Conservation (phyloP, 2,797 vertebrate species). For the Pitangus sulphuratus region DNA sequence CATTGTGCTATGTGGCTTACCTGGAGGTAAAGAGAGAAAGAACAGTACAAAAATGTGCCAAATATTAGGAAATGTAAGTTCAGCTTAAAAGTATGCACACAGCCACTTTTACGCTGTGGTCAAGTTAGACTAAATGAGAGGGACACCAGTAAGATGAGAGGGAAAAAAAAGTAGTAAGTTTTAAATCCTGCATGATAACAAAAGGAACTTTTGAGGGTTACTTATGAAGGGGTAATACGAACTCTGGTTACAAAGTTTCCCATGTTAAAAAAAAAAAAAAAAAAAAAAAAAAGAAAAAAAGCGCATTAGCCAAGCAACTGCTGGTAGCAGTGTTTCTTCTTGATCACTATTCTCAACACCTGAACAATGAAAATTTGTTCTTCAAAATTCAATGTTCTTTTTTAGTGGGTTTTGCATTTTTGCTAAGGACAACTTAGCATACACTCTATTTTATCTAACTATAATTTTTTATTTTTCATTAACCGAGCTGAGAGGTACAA, state of each 20-base stretch:
- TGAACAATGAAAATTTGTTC: not conserved
- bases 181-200: not conserved
- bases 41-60: not conserved
- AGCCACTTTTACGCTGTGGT: not conserved
- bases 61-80: not conserved
- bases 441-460: not conserved
- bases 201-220: not conserved
- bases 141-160: not conserved
- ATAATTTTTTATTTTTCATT: not conserved
- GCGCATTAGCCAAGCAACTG: not conserved
- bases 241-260: not conserved
- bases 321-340: not conserved
- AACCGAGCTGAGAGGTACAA: not conserved
- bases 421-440: not conserved
- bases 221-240: not conserved
- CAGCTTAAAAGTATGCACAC: not conserved
- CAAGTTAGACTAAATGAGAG: not conserved
- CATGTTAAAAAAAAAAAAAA: not conserved
- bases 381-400: not conserved
- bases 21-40: constrained; percentile 26
- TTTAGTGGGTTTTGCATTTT: not conserved
- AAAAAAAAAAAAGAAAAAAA: not conserved
- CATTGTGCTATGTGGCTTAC: constrained; percentile 32
- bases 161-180: not conserved
- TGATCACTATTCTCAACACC: not conserved